Percentiles rank a stretch among this genome's conserved stretches.
phyloP scores from a whole-genome alignment of 2,888 invertebrate genomes.

The Eurytoma adleriae region DNA sequence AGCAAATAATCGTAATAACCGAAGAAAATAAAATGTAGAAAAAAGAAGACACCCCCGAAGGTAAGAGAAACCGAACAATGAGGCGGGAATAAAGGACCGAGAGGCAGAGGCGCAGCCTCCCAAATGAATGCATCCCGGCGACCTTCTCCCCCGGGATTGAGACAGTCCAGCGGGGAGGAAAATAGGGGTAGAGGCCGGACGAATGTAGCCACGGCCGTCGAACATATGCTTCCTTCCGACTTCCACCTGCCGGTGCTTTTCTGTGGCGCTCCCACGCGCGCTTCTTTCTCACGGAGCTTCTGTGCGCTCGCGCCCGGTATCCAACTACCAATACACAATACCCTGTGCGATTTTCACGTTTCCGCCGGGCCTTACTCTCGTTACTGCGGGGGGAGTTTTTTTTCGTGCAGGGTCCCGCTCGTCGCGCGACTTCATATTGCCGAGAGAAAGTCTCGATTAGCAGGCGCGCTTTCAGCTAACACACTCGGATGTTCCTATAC shows the following conservation, averaged over 20 bases:
- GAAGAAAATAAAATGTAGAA: too few species aligned
- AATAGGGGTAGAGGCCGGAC: neutral
- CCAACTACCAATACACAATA: neutral
- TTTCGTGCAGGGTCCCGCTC: neutral
- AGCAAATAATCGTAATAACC: neutral
- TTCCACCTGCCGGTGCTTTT: neutral
- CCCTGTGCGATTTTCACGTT: neutral
- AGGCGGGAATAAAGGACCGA: neutral
- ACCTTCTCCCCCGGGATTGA: constrained; percentile 17
- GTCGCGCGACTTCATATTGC: neutral
- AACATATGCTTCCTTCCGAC: constrained; percentile 8
- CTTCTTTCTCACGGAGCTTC: constrained; percentile 12
- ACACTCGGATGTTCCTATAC: neutral
- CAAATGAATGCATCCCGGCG: constrained; percentile 4
- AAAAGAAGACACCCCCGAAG: neutral
- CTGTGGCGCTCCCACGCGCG: neutral
- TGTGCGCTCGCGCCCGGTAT: neutral
- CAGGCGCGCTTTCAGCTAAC: neutral
- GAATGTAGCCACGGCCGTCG: neutral
- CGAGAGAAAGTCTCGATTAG: neutral
- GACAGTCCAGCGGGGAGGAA: neutral
- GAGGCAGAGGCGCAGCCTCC: neutral
- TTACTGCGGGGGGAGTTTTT: neutral
- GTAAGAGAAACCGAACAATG: neutral
- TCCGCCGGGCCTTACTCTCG: neutral